Percentiles rank a stretch among this genome's conserved stretches.
Conservation (phyloP, 2,888 invertebrate genomes). For the Cryptus armator region DNA sequence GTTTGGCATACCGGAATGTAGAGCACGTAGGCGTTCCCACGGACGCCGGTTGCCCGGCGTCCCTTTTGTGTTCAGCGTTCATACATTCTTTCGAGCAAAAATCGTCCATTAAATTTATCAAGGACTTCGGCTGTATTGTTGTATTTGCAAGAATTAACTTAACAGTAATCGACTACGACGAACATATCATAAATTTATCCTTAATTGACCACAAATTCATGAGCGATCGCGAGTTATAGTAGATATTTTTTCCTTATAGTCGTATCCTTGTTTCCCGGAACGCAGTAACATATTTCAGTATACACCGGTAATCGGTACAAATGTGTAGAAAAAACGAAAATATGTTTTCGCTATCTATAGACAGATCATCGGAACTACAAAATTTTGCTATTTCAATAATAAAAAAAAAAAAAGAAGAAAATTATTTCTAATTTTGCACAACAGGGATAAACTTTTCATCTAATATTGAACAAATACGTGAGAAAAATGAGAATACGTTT, state of each 20-base stretch:
- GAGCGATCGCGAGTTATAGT: neutral
- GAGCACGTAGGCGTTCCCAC: constrained; percentile 14
- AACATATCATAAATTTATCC: neutral
- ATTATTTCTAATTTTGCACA: neutral
- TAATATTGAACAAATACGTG: too few species aligned
- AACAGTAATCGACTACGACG: neutral
- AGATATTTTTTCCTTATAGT: neutral
- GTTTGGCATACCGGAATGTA: neutral
- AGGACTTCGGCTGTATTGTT: neutral
- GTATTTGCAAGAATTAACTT: neutral
- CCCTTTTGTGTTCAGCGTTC: neutral
- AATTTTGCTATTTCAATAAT: neutral
- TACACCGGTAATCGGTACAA: neutral
- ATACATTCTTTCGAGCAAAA: neutral
- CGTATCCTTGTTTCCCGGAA: neutral
- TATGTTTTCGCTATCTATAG: too few species aligned
- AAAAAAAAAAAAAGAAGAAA: neutral
- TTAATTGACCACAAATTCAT: neutral
- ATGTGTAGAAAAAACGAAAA: neutral
- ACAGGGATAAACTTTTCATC: neutral
- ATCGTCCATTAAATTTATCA: neutral
- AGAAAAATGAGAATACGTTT: too few species aligned
- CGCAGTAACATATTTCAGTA: neutral
- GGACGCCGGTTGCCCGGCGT: constrained; percentile 19
- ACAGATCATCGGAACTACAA: neutral